Conservation (phyloP, 2,797 vertebrate species). For the Poecile montanus region DNA sequence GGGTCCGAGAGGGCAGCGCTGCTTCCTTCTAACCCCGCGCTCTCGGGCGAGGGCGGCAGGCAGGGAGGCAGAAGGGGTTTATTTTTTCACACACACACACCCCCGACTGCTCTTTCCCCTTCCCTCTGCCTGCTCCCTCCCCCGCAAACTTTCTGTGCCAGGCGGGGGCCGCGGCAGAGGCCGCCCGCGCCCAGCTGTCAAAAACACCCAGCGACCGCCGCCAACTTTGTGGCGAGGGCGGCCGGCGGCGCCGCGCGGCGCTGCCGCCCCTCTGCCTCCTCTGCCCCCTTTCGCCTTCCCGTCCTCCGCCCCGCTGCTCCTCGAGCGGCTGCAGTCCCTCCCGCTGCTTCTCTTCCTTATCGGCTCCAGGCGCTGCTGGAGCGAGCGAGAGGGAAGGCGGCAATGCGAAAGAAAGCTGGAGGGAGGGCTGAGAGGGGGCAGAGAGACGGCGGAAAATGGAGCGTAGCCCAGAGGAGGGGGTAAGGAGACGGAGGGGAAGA, state of each 20-base stretch:
- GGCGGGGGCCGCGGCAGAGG: constrained; percentile 15
- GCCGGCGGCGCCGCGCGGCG: neutral
- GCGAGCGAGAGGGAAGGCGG: neutral
- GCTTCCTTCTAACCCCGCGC: neutral
- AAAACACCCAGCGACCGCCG: constrained; percentile 46
- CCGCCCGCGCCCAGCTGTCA: constrained; percentile 72
- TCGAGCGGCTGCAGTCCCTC: neutral
- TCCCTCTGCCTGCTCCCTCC: neutral
- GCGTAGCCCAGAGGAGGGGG: neutral
- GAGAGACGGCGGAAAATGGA: neutral
- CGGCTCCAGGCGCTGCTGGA: constrained; percentile 48
- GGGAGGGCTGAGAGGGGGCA: neutral
- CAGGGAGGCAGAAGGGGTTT: neutral
- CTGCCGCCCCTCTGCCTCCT: neutral
- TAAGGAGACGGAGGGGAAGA: neutral
- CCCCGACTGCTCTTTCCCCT: neutral
- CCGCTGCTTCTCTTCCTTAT: constrained; percentile 17
- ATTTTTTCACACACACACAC: neutral
- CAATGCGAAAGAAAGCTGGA: neutral
- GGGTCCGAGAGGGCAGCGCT: neutral
- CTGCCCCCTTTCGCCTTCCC: neutral
- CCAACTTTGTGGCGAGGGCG: constrained; percentile 63
- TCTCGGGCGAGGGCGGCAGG: neutral
- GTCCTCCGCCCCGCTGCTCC: neutral
- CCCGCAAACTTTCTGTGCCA: neutral